These are phyloP conservation scores for Physocephala rufipes DNA, from an alignment of 2,888 invertebrate species.

Conservation along the genomic window DNA sequence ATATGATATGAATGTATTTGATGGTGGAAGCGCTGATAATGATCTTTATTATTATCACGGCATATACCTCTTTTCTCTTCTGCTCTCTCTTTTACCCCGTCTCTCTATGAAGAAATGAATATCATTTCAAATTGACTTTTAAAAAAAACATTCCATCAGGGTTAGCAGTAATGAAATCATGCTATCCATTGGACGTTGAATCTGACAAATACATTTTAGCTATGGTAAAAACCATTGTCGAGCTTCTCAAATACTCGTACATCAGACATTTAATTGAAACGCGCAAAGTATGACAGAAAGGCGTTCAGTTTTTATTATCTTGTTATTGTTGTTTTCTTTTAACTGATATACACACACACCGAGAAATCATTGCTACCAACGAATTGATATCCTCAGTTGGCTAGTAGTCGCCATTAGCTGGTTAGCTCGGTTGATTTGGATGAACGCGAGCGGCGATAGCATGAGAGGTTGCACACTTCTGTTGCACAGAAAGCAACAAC, in stretches of 20 bases:
- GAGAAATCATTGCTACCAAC: conserved; percentile 31
- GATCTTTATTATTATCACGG: not conserved
- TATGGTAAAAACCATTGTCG: not conserved
- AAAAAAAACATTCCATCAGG: not conserved
- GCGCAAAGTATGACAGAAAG: conserved; percentile 35
- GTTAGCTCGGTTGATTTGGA: too few relatives aligned
- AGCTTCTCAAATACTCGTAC: not conserved
- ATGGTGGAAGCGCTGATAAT: not conserved
- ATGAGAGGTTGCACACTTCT: conserved; percentile 1
- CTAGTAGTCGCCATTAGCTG: too few relatives aligned
- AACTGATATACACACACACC: conserved; percentile 34
- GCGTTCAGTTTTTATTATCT: conserved; percentile 17
- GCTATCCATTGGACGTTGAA: not conserved
- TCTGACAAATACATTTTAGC: not conserved
- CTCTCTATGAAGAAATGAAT: not conserved
- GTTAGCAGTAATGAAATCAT: not conserved
- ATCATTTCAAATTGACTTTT: not conserved
- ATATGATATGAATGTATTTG: too few relatives aligned
- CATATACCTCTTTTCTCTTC: too few relatives aligned
- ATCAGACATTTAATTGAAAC: conserved; percentile 23
- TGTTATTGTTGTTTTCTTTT: not conserved
- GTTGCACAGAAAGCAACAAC: conserved; percentile 23
- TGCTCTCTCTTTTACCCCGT: too few relatives aligned
- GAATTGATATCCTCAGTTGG: not conserved
- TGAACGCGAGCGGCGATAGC: not conserved